Evolutionary conservation across 2,888 invertebrate species (phyloP), one percentile per base, ranked within the genome.

Genomic region (Caenorhabditis sp.): DNA sequence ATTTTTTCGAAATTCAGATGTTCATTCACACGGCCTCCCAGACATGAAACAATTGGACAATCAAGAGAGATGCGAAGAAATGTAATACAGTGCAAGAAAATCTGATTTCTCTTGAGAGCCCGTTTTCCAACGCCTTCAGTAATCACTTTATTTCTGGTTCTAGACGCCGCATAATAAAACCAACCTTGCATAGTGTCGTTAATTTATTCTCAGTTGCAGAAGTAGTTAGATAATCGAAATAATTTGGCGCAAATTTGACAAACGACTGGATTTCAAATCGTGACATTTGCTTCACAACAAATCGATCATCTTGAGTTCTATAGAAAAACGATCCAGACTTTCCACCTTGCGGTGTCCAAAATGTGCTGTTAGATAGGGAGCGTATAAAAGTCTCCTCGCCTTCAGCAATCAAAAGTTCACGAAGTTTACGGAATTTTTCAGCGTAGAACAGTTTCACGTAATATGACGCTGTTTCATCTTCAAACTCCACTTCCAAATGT

Each of bases 291-390:
- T 86, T 86, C 63, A 87, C 76, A 27, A 87, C 82, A 62, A 87
- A 87, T 1, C 87, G 81, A 51, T 84, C 82, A 68, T 87, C 86
- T 43, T 79, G 72, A 3, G 95, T 96, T 90, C 97, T 97, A 87
- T 94, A 93, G 90, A 99, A 99, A 37, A 93, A 92, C 8, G 95
- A 96, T 0, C 97, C 97, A 0, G 97, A 97, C 89, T 99, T 99
- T 37, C 99, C 99, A 4, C 97, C 99, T 61, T 82, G 84, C 78
- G 97, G 95, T 58, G 93, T 93, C 96, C 96, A 97, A 64, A 92
- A 93, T 49, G 93, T 91, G 87, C 95, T 95, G 76, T 93, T 91
- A 49, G 93, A 92, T 64, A 96, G 90, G 24, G 95, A 95, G 12
- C 95, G 91, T n/a, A 94, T 92, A 88, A 93, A 94, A 19, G 79